Conservation (phyloP, 2,888 invertebrate species). For the Dasypogon diadema region DNA sequence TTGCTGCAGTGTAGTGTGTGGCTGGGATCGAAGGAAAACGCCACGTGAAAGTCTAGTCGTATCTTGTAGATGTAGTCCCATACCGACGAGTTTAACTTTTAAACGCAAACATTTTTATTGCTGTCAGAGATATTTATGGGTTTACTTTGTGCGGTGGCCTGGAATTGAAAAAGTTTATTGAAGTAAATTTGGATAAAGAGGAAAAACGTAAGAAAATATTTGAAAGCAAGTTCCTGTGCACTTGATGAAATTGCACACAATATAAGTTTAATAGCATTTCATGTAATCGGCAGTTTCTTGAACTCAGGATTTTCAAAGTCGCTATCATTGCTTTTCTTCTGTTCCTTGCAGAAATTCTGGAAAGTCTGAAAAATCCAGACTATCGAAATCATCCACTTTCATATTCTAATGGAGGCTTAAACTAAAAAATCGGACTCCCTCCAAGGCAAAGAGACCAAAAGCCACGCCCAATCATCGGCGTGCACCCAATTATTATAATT, state of each 20-base stretch:
- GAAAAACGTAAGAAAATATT: slow-evolving; percentile 4
- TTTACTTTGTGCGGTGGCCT: slow-evolving; percentile 47
- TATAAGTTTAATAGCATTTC: slow-evolving; percentile 1
- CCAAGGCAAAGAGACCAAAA: too few relatives aligned
- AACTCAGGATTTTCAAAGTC: too few relatives aligned
- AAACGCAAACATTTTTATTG: slow-evolving; percentile 47
- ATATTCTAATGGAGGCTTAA: too few relatives aligned
- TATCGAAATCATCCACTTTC: too few relatives aligned
- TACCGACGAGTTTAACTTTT: slow-evolving; percentile 24
- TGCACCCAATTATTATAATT: too few relatives aligned
- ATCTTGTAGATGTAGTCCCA: background rate
- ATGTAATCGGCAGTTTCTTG: slow-evolving; percentile 23
- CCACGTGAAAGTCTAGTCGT: background rate
- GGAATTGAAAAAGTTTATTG: slow-evolving; percentile 48
- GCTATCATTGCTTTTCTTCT: too few relatives aligned
- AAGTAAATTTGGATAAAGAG: slow-evolving; percentile 42
- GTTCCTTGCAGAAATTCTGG: too few relatives aligned
- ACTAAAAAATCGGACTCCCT: too few relatives aligned
- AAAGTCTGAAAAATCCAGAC: too few relatives aligned
- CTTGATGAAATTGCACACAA: slow-evolving; percentile 38
- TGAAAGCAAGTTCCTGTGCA: slow-evolving; percentile 4
- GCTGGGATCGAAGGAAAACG: too few relatives aligned
- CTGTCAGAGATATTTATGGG: slow-evolving; percentile 39
- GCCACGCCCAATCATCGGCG: too few relatives aligned
- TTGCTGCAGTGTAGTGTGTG: too few relatives aligned